Conservation (phyloP, 2,888 invertebrate species). For the Epirrita christyi region DNA sequence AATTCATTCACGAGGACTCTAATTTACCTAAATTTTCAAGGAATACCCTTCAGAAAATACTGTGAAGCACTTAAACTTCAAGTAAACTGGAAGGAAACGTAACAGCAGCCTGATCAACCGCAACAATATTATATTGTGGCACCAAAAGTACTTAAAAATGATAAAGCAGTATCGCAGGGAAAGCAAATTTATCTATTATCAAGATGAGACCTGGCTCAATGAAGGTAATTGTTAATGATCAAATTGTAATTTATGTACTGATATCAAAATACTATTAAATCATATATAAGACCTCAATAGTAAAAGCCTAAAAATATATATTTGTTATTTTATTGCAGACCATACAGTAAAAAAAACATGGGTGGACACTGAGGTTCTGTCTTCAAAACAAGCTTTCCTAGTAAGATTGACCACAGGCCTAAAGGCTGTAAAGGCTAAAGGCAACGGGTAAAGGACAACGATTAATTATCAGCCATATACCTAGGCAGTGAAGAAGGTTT, state of each 20-base stretch:
- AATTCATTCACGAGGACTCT: conserved; percentile 4
- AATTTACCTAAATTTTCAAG: conserved; percentile 3
- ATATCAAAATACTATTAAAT: too few relatives aligned
- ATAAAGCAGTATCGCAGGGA: conserved; percentile 17
- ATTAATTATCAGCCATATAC: conserved; percentile 4
- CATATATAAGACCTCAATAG: too few relatives aligned
- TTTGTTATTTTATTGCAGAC: neutral
- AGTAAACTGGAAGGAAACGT: neutral
- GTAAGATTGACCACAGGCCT: conserved; percentile 37
- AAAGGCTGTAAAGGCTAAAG: too few relatives aligned
- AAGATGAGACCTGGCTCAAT: conserved; percentile 20
- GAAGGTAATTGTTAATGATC: conserved; percentile 6
- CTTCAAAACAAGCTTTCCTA: conserved; percentile 33
- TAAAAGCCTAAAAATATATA: too few relatives aligned
- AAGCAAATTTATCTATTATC: conserved; percentile 7
- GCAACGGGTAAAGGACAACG: conserved; percentile 28
- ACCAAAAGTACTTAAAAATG: neutral
- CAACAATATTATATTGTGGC: conserved; percentile 14
- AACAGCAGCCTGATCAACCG: conserved; percentile 7
- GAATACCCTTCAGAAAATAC: neutral
- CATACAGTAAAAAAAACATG: neutral
- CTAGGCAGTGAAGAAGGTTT: conserved; percentile 8
- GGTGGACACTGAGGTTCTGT: neutral
- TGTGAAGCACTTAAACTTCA: conserved; percentile 10
- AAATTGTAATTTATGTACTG: neutral